Evolutionary conservation across 2,888 invertebrate genomes (phyloP), one percentile per base, ranked within the genome.

Genomic region (Eremobia ochroleuca): DNA sequence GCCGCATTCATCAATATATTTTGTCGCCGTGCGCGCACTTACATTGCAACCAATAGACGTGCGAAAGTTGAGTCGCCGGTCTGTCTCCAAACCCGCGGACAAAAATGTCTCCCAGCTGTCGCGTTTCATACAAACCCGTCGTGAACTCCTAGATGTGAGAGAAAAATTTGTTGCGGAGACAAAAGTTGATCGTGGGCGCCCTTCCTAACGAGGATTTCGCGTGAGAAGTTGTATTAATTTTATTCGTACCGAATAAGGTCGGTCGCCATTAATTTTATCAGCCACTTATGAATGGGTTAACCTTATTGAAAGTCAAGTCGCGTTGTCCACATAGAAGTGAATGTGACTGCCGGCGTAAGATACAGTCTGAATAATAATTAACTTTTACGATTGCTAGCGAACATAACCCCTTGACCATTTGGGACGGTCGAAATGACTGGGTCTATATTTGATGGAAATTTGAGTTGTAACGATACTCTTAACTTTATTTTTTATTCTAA

Each of bases 291-390:
- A 95, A 96, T 94, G 94, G 89, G 87, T 85, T 84, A 87, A 76
- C 69, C 73, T 90, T 93, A 90, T 90, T 86, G n/a, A 83, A 79
- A 94, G 91, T 94, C 95, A 81, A 88, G 89, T 90, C 93, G 92
- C 93, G 93, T 93, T 90, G 89, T 82, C 87, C 85, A 87, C 89
- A 90, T 91, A 89, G 86, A 87, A 82, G 77, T 77, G 89, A 85
- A 95, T 95, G 94, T 94, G 95, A 94, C 95, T 90, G 91, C 87
- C 92, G 91, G 93, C 85, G 86, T 84, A 82, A 70, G 83, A 85
- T 87, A 86, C 88, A 85, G 85, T 82, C 87, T 88, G 95, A 95
- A 95, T 96, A 92, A 89, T 90, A 94, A 95, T 93, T 90, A 91
- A 90, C 86, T 92, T 92, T 92, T 91, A 94, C 91, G 90, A 90